Percentiles rank a stretch among this genome's conserved stretches.
phyloP scores from a whole-genome alignment of 2,888 invertebrate species.

The Aethes cnicana region DNA sequence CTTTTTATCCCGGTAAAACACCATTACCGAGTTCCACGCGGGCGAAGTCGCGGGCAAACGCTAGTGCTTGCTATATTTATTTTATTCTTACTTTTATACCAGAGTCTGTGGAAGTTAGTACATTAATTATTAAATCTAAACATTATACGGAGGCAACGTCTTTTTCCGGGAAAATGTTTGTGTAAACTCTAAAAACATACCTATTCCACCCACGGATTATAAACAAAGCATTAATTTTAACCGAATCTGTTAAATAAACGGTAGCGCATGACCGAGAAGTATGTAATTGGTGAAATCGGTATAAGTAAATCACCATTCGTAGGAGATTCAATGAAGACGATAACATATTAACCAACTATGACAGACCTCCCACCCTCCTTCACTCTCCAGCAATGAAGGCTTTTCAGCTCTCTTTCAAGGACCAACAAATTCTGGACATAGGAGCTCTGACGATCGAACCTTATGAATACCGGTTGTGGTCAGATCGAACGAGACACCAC shows the following conservation, averaged over 20 bases:
- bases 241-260: slow-evolving; percentile 15
- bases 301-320: slow-evolving; percentile 36
- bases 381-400: not conserved
- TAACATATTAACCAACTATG: slow-evolving; percentile 35
- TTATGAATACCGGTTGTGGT: slow-evolving; percentile 7
- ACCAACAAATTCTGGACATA: slow-evolving; percentile 5
- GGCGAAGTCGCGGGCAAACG: too few relatives aligned
- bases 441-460: slow-evolving; percentile 13
- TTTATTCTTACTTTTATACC: too few relatives aligned
- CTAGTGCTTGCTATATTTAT: too few relatives aligned
- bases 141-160: too few relatives aligned
- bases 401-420: not conserved
- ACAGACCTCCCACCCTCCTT: slow-evolving; percentile 24
- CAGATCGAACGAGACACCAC: slow-evolving; percentile 9
- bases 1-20: too few relatives aligned
- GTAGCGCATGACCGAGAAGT: slow-evolving; percentile 22
- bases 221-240: slow-evolving; percentile 20
- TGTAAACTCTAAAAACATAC: too few relatives aligned
- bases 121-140: too few relatives aligned
- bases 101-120: too few relatives aligned
- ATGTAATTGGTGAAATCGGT: slow-evolving; percentile 24
- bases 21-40: too few relatives aligned
- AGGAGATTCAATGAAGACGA: slow-evolving; percentile 34
- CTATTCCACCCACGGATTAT: slow-evolving; percentile 1
- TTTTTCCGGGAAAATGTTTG: too few relatives aligned